phyloP scores from a whole-genome alignment of 2,797 vertebrate species.

The Myiotriccus ornatus region DNA sequence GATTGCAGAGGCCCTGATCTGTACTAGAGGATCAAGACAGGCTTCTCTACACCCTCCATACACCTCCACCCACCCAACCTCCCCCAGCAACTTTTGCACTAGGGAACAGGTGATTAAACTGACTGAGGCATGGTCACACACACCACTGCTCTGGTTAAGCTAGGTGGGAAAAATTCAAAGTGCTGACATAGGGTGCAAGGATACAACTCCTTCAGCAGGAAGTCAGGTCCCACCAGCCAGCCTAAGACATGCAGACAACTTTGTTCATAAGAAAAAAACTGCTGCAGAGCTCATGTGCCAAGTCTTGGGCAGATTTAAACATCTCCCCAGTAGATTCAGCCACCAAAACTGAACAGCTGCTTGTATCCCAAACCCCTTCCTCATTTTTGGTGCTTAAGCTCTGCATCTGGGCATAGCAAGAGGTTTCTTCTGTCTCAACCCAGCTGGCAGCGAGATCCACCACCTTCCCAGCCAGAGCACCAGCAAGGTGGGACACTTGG shows the following conservation, averaged over 20 bases:
- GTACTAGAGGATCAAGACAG: background rate
- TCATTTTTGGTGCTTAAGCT: background rate
- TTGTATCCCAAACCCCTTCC: background rate
- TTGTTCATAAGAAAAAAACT: background rate
- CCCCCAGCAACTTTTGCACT: background rate
- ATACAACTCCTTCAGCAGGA: background rate
- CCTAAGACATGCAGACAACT: background rate
- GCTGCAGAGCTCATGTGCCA: accelerated
- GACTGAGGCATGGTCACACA: background rate
- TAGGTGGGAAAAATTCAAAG: background rate
- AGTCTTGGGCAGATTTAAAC: background rate
- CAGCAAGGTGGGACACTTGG: background rate
- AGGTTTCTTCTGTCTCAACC: background rate
- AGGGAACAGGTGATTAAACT: background rate
- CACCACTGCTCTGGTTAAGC: background rate
- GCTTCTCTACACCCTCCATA: background rate
- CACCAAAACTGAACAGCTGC: background rate
- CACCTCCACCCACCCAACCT: background rate
- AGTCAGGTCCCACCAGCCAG: background rate
- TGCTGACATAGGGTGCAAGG: background rate
- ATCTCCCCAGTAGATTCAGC: background rate
- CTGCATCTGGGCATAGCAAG: background rate
- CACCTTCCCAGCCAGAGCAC: background rate
- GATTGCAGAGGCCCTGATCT: background rate
- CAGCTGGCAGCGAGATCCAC: background rate